These are phyloP conservation scores for Ascidia mentula DNA, from an alignment of 23 tunicate species.

Conservation along the genomic window DNA sequence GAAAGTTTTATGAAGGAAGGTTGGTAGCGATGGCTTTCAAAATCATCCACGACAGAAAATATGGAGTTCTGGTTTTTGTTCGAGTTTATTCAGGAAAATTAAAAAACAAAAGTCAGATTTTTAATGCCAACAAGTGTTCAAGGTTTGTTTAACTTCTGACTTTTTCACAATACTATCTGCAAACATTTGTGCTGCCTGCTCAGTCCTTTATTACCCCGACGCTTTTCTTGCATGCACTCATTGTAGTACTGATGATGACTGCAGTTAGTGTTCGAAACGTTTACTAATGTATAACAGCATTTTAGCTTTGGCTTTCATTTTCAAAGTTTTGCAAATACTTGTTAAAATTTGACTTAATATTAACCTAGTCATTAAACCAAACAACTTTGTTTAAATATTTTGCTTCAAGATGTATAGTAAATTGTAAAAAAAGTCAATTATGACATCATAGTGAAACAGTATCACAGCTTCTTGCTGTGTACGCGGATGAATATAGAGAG, in stretches of 20 bases:
- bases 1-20: constrained; percentile 35
- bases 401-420: too few relatives aligned
- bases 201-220: too few relatives aligned
- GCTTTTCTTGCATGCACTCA: too few relatives aligned
- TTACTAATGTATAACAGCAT: too few relatives aligned
- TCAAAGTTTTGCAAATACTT: too few relatives aligned
- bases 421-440: neutral
- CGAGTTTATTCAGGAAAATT: constrained; percentile 80
- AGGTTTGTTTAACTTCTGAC: constrained; percentile 4
- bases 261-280: too few relatives aligned
- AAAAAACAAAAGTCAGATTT: constrained; percentile 22
- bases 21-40: constrained; percentile 79
- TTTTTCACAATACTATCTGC: too few relatives aligned
- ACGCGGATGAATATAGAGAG: constrained; percentile 69
- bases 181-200: too few relatives aligned
- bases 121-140: constrained; percentile 53
- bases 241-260: too few relatives aligned
- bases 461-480: constrained; percentile 32
- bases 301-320: too few relatives aligned
- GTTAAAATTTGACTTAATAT: neutral
- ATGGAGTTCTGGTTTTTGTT: constrained; percentile 69
- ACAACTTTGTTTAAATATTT: too few relatives aligned
- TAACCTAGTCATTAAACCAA: too few relatives aligned
- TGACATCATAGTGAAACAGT: constrained; percentile 39
- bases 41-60: constrained; percentile 60